Base-by-base conservation (phyloP, 2,888 invertebrate species). In the Aleiodes testaceus region DNA sequence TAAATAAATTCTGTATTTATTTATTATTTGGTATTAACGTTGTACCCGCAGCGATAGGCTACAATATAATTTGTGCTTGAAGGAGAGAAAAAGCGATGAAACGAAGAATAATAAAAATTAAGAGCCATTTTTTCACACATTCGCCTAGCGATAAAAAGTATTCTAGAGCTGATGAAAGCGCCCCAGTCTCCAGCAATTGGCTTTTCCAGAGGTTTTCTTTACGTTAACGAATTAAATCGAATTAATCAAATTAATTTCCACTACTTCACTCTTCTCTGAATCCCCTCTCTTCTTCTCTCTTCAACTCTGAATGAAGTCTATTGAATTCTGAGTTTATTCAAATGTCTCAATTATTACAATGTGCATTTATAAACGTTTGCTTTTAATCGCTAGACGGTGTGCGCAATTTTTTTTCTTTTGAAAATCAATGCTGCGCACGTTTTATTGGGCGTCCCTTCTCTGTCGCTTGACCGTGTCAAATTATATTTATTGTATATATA, bases 361-460 rank as follows among this genome's bases (percentile, higher is more conserved):
- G 36, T 36, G 42, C 36, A 59, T 59, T 36, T 16, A 59, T 45
- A 45, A 26, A 63, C n/a, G 2, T 44, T 47, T 26, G 66, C 81
- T 82, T 81, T 81, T 78, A 74, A 84, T 85, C 85, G 86, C 84
- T 87, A 83, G 85, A 85, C 84, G 81, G 81, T 79, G 80, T 80
- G 70, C 68, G 26, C n/a, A 26, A 70, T 70, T 55, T 45, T 72
- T 75, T 55, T 42, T 70, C 50, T 45, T 72, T 75, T 55, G 30
- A 70, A 49, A 79, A 76, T 82, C 79, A 70, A 80, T 80, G 81
- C 79, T 79, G 82, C 82, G 86, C 86, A 87, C 86, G 87, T 86
- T 45, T n/a, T 80, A 85, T 83, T 87, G 84, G 86, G 86, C 86
- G 87, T 87, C 86, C 86, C 85, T 85, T 87, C 84, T 86, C 82